phyloP scores from a whole-genome alignment of 2,797 vertebrate genomes.

The Phylloscopus collybita region DNA sequence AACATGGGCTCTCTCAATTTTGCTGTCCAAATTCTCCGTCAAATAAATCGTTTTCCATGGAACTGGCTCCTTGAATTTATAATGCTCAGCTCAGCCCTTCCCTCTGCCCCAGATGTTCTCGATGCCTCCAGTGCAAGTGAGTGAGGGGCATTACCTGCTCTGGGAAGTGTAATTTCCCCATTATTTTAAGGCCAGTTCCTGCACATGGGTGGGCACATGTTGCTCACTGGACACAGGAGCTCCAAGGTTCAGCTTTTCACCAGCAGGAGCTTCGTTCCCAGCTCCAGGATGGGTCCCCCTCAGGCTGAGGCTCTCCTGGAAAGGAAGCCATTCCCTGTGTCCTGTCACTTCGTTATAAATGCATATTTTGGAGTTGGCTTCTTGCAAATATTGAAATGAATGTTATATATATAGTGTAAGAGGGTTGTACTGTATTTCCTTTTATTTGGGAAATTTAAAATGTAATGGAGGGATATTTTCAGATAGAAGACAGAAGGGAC shows the following conservation, averaged over 20 bases:
- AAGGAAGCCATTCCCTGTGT: background rate
- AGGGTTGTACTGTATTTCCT: too few species aligned
- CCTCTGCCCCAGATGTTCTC: background rate
- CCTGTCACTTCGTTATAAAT: background rate
- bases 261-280: fast-evolving
- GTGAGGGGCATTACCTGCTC: background rate
- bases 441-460: too few species aligned
- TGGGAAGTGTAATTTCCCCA: background rate
- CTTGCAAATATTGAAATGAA: too few species aligned
- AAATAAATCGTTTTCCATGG: too few species aligned
- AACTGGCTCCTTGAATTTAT: too few species aligned
- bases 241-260: background rate
- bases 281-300: background rate
- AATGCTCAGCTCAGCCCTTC: background rate
- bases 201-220: background rate
- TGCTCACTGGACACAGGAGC: background rate
- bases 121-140: fast-evolving
- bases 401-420: too few species aligned
- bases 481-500: too few species aligned
- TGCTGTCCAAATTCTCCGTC: too few species aligned
- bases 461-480: too few species aligned
- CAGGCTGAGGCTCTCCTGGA: background rate
- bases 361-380: too few species aligned
- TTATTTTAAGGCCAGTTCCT: background rate
- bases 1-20: too few species aligned